A percentile compares a stretch with the other conserved stretches of the same genome.
These are phyloP conservation scores for Boloria selene DNA, from an alignment of 2,888 invertebrate genomes.

Conservation along the genomic window DNA sequence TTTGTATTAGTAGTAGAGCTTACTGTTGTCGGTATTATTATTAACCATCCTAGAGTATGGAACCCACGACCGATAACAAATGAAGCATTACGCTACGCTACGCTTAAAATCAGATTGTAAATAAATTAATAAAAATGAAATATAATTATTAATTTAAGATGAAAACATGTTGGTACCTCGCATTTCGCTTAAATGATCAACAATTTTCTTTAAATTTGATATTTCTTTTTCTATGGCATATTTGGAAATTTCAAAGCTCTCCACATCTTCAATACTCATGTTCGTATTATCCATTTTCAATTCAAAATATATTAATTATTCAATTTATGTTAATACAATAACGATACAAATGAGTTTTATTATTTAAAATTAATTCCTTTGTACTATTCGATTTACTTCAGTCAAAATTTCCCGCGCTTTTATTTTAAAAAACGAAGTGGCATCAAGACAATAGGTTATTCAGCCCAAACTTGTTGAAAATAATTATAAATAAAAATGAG, in stretches of 20 bases:
- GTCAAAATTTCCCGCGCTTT: slow-evolving; percentile 19
- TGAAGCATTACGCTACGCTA: no score
- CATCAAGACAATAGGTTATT: slow-evolving; percentile 17
- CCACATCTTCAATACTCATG: slow-evolving; percentile 50
- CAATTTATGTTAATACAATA: neutral
- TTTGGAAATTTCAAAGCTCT: slow-evolving; percentile 54
- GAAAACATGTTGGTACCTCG: slow-evolving; percentile 53
- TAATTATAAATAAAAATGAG: slow-evolving; percentile 15
- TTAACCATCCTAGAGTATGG: no score
- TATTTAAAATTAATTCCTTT: neutral
- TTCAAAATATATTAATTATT: no score
- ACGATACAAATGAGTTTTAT: neutral
- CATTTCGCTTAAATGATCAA: slow-evolving; percentile 65
- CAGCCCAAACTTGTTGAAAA: slow-evolving; percentile 22
- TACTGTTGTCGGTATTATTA: no score
- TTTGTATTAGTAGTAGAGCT: no score
- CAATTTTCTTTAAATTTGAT: slow-evolving; percentile 61
- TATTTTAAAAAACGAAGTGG: slow-evolving; percentile 10
- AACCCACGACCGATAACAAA: no score
- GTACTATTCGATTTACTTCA: neutral
- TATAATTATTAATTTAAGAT: neutral
- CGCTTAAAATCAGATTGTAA: no score
- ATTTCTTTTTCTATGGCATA: slow-evolving; percentile 59
- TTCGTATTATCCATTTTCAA: slow-evolving; percentile 42
- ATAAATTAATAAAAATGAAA: no score